Conservation (phyloP, 1,140 invertebrate genomes). For the Pristionchus pacificus region DNA sequence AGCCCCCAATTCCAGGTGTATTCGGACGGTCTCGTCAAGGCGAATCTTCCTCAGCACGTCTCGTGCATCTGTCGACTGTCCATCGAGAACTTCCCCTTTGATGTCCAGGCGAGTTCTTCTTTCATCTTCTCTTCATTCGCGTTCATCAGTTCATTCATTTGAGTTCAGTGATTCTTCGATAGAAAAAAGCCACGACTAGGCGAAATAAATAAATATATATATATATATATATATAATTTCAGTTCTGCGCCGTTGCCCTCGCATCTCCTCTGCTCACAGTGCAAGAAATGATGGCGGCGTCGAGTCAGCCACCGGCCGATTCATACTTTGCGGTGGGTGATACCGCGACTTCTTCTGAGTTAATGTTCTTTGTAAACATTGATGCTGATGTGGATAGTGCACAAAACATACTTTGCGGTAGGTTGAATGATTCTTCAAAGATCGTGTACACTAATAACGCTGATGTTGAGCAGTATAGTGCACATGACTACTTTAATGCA, state of each 20-base stretch:
- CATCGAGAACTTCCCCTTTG: conserved; percentile 40
- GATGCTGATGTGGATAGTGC: too few relatives aligned
- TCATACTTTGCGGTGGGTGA: conserved; percentile 44
- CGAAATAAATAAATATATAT: conserved; percentile 2
- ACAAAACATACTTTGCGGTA: too few relatives aligned
- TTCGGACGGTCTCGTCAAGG: conserved; percentile 37
- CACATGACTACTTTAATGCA: too few relatives aligned
- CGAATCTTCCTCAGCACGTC: conserved; percentile 49
- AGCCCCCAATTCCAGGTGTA: too few relatives aligned
- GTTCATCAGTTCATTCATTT: too few relatives aligned
- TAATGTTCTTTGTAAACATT: not conserved
- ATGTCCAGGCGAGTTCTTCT: not conserved
- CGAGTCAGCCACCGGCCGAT: conserved; percentile 43
- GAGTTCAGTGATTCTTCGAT: too few relatives aligned
- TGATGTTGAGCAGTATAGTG: too few relatives aligned
- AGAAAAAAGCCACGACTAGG: too few relatives aligned
- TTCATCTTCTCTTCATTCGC: not conserved
- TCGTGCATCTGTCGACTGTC: conserved; percentile 45
- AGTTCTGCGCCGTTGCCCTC: conserved; percentile 45
- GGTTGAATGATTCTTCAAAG: too few relatives aligned
- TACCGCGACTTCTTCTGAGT: not conserved
- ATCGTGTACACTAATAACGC: too few relatives aligned
- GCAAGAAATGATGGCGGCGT: conserved; percentile 43
- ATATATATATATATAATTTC: conserved; percentile 36
- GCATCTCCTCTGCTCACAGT: conserved; percentile 43